Evolutionary conservation across 2,113 vertebrate species (phyloP).

Genomic region (Pipra filicauda): DNA sequence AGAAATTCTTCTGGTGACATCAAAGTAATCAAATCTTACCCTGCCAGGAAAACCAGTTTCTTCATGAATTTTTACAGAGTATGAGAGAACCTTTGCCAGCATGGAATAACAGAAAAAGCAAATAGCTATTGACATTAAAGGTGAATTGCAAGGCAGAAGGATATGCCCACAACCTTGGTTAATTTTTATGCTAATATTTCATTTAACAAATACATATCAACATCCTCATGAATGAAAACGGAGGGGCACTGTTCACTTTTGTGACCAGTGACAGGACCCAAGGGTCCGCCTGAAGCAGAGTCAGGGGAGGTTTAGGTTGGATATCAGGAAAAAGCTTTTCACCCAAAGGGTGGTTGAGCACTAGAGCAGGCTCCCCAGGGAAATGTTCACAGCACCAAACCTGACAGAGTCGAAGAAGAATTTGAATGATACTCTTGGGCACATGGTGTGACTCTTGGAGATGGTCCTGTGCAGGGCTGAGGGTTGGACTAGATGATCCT

Average conservation of each 20-base stretch:
- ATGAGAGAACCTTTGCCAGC: background rate
- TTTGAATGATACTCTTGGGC: background rate
- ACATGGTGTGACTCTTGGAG: background rate
- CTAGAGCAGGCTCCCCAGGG: background rate
- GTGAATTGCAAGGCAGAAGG: background rate
- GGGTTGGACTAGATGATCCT: background rate
- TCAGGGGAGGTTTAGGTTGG: background rate
- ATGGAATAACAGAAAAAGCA: background rate
- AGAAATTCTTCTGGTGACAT: background rate
- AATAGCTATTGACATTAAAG: background rate
- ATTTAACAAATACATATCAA: background rate
- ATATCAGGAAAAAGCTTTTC: background rate
- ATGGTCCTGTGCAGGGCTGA: no score
- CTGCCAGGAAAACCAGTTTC: background rate
- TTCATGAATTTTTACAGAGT: background rate
- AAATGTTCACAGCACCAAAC: background rate
- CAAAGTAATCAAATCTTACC: background rate
- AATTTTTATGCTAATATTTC: background rate
- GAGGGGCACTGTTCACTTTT: background rate
- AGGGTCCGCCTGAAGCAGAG: background rate
- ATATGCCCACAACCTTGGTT: background rate
- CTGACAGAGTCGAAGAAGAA: background rate
- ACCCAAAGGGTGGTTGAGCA: accelerated
- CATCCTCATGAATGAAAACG: background rate
- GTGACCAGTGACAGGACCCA: background rate